Percentiles rank a stretch among this genome's conserved stretches.
phyloP scores from a whole-genome alignment of 2,113 vertebrate species.

The Oncorhynchus masou region DNA sequence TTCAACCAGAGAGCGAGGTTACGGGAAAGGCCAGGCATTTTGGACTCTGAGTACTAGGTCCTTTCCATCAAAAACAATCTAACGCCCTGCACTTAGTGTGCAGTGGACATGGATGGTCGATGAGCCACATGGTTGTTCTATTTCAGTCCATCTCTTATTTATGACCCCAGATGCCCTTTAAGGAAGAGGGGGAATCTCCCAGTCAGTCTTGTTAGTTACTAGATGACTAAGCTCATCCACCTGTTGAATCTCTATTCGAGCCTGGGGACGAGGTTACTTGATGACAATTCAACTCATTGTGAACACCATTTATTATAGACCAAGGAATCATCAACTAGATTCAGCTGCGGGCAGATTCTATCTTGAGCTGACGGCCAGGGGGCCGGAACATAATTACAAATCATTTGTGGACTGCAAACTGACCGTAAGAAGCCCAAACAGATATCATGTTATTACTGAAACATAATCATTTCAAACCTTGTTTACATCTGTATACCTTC shows the following conservation, averaged over 20 bases:
- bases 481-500: no score
- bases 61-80: constrained; percentile 20
- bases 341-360: no score
- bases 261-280: neutral
- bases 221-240: neutral
- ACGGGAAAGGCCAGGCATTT: neutral
- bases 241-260: neutral
- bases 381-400: no score
- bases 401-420: no score
- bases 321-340: no score
- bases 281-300: neutral
- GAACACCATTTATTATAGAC: neutral
- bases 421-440: no score
- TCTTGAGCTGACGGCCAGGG: no score
- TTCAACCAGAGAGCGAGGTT: neutral
- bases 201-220: neutral
- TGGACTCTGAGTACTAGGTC: neutral
- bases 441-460: no score
- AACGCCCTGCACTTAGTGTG: constrained; percentile 10
- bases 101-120: neutral
- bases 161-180: neutral
- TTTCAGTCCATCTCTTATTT: constrained; percentile 3
- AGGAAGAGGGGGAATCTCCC: neutral
- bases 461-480: no score
- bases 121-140: neutral